Base-by-base conservation (phyloP, 2,888 invertebrate genomes). In the Arctia plantaginis region DNA sequence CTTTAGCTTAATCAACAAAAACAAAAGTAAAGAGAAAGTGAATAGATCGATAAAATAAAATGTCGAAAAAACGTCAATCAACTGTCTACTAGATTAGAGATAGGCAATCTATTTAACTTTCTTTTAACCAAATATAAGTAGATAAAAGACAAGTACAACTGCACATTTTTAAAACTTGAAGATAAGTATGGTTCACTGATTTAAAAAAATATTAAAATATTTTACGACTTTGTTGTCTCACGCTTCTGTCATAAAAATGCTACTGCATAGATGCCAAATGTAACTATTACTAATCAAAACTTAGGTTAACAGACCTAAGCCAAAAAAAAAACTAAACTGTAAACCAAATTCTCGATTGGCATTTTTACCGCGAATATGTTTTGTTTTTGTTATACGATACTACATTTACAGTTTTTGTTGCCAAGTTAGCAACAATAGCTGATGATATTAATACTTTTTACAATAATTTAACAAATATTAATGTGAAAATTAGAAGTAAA, bases 51-150 rank as follows among this genome's bases (percentile, higher is more conserved):
- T 71, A 64, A 76, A 71, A 71, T 64, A 44, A 75, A 75, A 77
- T 71, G 27, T 71, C 68, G 75, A 80, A 73, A 78, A 76, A 80
- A 76, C 67, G 65, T 72, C 35, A 78, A 75, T 77, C 69, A 39
- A 67, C 65, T 47, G 69, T 77, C 73, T 66, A 75, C 73, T 69
- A 55, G 64, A 77, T 71, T 66, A 76, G 73, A 77, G 74, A 76
- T 70, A 82, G 75, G 79, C 84, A 83, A 81, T 76, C 75, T 75
- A 75, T 77, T 74, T 75, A 66, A 82, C 76, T 83, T 84, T 83
- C 82, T 73, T 84, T 15, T 59, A 20, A 47, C 55, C 18, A 76
- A 75, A 81, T 71, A 75, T 23, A 51, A 68, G 30, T 18, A 18
- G 39, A 68, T 47, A 20, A n/a, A 13, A n/a, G 69, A 18, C 18